These are phyloP conservation scores for Anser cygnoides DNA, from an alignment of 2,113 vertebrate genomes.

Conservation along the genomic window DNA sequence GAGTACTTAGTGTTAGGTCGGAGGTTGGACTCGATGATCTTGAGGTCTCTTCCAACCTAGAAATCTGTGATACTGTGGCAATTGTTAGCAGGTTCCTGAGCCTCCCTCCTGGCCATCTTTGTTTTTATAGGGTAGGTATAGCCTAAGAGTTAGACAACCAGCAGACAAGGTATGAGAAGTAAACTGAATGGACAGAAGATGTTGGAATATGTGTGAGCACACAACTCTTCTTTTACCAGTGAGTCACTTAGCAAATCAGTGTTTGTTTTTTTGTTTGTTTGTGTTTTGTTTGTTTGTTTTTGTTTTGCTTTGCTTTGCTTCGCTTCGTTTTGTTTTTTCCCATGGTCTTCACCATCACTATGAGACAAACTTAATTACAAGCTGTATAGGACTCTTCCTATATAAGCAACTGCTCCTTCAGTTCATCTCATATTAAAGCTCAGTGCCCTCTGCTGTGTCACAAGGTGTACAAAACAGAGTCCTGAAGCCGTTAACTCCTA, in stretches of 20 bases:
- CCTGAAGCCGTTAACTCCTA: background rate
- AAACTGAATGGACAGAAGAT: rapidly evolving
- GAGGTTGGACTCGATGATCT: no score
- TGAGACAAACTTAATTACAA: background rate
- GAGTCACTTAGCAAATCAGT: background rate
- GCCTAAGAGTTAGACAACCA: background rate
- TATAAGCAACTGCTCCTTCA: background rate
- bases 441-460: background rate
- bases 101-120: background rate
- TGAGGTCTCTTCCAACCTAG: no score
- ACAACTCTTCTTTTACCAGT: background rate
- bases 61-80: no score
- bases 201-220: background rate
- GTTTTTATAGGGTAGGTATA: background rate
- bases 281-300: no score
- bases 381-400: background rate
- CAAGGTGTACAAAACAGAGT: background rate
- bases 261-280: background rate
- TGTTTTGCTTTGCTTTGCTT: no score
- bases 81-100: background rate
- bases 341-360: background rate
- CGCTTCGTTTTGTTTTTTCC: no score
- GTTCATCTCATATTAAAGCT: background rate
- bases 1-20: no score
- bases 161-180: background rate